Percentiles rank a stretch among this genome's conserved stretches.
phyloP scores from a whole-genome alignment of 2,888 invertebrate species.

The Caenorhabditis angaria region DNA sequence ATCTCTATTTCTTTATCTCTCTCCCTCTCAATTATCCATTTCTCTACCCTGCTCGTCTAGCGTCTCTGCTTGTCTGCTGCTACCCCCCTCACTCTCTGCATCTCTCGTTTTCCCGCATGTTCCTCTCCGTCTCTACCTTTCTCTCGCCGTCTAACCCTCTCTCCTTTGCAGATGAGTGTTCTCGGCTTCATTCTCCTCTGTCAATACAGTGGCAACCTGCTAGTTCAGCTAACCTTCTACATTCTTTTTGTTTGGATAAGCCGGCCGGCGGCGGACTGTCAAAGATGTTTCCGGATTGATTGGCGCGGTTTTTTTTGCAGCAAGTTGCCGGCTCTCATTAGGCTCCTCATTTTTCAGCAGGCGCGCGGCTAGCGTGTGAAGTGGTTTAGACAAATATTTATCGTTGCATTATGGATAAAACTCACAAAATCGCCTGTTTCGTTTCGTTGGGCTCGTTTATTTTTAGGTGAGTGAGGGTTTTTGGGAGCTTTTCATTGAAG shows the following conservation, averaged over 20 bases:
- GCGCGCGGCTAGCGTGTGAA: background rate
- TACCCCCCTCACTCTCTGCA: background rate
- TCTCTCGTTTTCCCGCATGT: too few species aligned
- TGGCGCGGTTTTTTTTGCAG: too few species aligned
- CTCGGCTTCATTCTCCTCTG: too few species aligned
- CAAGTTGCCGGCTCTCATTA: background rate
- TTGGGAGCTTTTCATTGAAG: too few species aligned
- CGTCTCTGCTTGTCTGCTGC: conserved; percentile 9
- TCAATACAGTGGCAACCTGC: conserved; percentile 58
- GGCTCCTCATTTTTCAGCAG: background rate
- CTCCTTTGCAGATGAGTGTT: conserved; percentile 19
- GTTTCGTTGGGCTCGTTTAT: conserved; percentile 32
- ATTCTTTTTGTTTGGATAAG: background rate
- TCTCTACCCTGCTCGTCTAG: conserved; percentile 21
- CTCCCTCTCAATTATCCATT: background rate
- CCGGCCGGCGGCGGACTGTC: background rate
- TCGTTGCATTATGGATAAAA: conserved; percentile 23
- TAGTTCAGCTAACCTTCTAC: conserved; percentile 8
- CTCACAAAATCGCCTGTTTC: conserved; percentile 27
- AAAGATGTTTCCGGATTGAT: background rate
- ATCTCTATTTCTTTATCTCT: background rate
- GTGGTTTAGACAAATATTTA: conserved; percentile 5
- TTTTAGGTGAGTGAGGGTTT: conserved; percentile 19
- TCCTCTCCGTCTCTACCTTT: too few species aligned
- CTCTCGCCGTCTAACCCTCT: too few species aligned